Evolutionary conservation across 2,797 vertebrate genomes (phyloP).

Genomic region (Takifugu ocellatus): DNA sequence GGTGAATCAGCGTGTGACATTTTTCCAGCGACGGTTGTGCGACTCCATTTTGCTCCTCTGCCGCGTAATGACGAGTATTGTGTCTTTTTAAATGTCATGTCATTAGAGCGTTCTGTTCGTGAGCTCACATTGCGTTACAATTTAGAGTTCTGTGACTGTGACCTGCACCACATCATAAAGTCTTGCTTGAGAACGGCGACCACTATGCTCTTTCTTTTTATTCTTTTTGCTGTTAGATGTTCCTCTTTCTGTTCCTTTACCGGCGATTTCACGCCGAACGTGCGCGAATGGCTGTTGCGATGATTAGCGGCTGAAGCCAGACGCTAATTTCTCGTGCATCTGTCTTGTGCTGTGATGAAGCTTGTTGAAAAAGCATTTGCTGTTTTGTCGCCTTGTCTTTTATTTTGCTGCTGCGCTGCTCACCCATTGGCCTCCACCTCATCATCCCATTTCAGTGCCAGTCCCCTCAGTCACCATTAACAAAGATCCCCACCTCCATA

Average conservation of each 20-base stretch:
- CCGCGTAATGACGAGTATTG: constrained; percentile 64
- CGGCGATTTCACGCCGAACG: constrained; percentile 5
- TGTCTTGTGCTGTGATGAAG: constrained; percentile 12
- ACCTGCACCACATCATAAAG: neutral
- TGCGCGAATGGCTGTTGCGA: constrained; percentile 14
- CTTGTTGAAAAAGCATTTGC: constrained; percentile 19
- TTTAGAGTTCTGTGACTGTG: constrained; percentile 15
- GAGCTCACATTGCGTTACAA: neutral
- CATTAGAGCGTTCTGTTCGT: constrained; percentile 34
- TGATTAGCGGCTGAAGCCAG: neutral
- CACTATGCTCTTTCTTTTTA: neutral
- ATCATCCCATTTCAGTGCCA: constrained; percentile 75
- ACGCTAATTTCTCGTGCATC: neutral
- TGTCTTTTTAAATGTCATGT: constrained; percentile 63
- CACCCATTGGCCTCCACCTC: constrained; percentile 37
- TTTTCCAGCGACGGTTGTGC: constrained; percentile 59
- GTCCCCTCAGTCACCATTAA: constrained; percentile 78
- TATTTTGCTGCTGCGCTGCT: constrained; percentile 34
- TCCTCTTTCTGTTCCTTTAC: neutral
- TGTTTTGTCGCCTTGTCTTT: constrained; percentile 38
- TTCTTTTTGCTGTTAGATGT: constrained; percentile 1
- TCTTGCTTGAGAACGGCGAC: constrained; percentile 1
- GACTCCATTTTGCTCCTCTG: constrained; percentile 65
- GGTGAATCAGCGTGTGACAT: constrained; percentile 63
- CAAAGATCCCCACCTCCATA: constrained; percentile 89